Percentiles rank a stretch among this genome's conserved stretches.
phyloP scores from a whole-genome alignment of 2,113 vertebrate genomes.

The Saguinus imperator region DNA sequence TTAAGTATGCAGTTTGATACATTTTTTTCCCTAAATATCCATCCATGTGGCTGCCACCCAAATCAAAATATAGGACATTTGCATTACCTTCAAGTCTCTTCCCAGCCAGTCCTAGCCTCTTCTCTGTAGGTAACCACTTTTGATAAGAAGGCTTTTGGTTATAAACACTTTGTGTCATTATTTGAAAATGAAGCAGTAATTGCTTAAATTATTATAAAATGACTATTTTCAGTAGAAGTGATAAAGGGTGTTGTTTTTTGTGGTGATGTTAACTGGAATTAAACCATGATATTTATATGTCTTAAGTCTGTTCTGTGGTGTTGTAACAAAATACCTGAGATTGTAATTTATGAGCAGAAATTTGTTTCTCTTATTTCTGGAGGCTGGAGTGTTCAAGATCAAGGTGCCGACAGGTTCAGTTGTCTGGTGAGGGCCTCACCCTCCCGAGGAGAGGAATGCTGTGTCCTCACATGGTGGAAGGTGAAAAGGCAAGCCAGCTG shows the following conservation, averaged over 20 bases:
- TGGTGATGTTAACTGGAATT: not conserved
- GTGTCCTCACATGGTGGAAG: not conserved
- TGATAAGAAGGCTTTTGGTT: slow-evolving; percentile 20
- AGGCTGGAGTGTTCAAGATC: not conserved
- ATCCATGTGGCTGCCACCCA: not conserved
- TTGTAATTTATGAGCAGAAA: not conserved
- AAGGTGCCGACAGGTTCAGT: not conserved
- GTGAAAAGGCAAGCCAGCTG: not conserved
- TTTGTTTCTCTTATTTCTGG: not conserved
- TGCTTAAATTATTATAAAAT: slow-evolving; percentile 29
- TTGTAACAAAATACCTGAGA: not conserved
- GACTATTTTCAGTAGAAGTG: slow-evolving; percentile 19
- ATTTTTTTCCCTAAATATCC: not conserved
- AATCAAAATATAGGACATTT: not conserved
- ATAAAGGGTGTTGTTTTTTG: not conserved
- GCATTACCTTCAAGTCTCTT: not conserved
- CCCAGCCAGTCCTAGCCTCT: not conserved
- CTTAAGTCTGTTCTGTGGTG: not conserved
- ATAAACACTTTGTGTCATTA: slow-evolving; percentile 8
- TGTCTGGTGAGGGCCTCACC: not conserved
- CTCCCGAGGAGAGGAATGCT: not conserved
- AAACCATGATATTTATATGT: not conserved
- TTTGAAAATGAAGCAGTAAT: slow-evolving; percentile 16
- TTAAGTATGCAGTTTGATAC: not conserved
- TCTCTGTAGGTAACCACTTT: not conserved